phyloP scores from a whole-genome alignment of 2,888 invertebrate genomes.

The Nasonovia ribisnigri region DNA sequence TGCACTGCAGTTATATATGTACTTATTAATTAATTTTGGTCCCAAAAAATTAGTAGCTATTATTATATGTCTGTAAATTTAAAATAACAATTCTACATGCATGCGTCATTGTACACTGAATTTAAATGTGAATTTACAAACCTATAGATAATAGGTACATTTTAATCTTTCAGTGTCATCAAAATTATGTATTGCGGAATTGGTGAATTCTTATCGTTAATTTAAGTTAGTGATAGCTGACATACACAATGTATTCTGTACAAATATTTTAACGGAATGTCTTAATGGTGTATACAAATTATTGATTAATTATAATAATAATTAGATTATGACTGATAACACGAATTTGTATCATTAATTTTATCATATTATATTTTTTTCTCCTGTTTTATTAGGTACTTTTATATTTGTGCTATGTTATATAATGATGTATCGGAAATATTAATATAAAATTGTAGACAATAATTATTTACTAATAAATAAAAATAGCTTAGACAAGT shows the following conservation, averaged over 20 bases:
- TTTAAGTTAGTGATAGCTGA: background rate
- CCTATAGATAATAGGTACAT: background rate
- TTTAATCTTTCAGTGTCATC: background rate
- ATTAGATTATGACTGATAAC: constrained; percentile 1
- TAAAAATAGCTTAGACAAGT: background rate
- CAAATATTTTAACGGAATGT: background rate
- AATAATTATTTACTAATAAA: background rate
- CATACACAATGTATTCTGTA: background rate
- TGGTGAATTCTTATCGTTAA: background rate
- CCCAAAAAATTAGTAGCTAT: background rate
- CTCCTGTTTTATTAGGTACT: no score
- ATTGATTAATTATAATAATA: background rate
- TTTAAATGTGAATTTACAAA: background rate
- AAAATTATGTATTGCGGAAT: background rate
- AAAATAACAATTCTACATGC: background rate
- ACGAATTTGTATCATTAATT: background rate
- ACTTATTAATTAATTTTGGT: no score
- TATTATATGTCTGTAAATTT: background rate
- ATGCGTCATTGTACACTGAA: background rate
- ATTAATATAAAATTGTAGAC: background rate
- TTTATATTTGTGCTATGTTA: background rate
- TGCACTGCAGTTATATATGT: no score
- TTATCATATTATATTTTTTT: constrained; percentile 4
- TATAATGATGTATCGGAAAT: background rate
- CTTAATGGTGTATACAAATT: background rate